A percentile compares a stretch with the other conserved stretches of the same genome.
Evolutionary conservation across 2,888 invertebrate genomes (phyloP).

Genomic region (Lasioglossum zephyrum): DNA sequence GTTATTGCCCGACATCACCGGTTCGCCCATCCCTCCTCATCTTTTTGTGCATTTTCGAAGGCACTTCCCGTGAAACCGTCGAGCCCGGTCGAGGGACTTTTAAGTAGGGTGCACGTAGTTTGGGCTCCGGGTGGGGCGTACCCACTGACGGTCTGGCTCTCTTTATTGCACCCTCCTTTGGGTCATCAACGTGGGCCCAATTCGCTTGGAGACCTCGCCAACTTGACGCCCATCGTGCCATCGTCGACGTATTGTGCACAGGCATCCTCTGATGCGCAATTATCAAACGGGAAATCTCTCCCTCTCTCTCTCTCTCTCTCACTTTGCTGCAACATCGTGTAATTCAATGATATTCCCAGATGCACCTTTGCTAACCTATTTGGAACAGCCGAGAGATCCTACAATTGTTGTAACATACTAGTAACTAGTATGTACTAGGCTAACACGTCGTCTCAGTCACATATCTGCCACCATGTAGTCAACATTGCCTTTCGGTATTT

Average conservation of each 20-base stretch:
- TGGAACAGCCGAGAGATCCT: neutral
- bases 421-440: too few species aligned
- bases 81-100: slow-evolving; percentile 52
- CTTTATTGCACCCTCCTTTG: slow-evolving; percentile 53
- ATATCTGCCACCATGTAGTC: too few species aligned
- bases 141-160: slow-evolving; percentile 17
- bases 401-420: neutral
- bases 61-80: slow-evolving; percentile 52
- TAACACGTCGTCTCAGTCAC: too few species aligned
- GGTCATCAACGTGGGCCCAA: slow-evolving; percentile 33
- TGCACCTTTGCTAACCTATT: neutral
- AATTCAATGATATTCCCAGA: neutral
- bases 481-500: too few species aligned
- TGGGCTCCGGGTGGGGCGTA: slow-evolving; percentile 16
- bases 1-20: neutral
- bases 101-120: slow-evolving; percentile 53
- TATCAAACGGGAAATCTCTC: slow-evolving; percentile 54
- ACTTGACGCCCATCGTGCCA: neutral
- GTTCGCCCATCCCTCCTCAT: neutral
- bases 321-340: neutral
- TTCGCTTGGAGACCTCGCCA: slow-evolving; percentile 27
- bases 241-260: slow-evolving; percentile 40
- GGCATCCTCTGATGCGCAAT: slow-evolving; percentile 58
- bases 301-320: neutral
- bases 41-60: slow-evolving; percentile 55